Evolutionary conservation across 2,113 vertebrate species (phyloP).

Genomic region (Ardeotis arabs): DNA sequence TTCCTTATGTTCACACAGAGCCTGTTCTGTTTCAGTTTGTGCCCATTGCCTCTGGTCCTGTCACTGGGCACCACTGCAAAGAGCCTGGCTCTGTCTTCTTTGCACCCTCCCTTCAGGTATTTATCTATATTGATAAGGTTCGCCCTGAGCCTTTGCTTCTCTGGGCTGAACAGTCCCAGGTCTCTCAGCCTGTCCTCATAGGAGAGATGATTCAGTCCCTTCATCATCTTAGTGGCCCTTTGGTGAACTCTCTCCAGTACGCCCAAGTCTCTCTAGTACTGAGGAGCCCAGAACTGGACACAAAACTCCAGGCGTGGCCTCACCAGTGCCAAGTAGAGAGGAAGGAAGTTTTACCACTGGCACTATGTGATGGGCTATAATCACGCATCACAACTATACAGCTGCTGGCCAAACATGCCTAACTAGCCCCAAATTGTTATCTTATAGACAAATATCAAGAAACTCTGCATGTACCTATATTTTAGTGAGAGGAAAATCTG

Average conservation of each 20-base stretch:
- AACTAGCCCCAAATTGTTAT: neutral
- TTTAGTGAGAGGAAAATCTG: neutral
- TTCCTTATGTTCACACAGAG: neutral
- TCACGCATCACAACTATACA: neutral
- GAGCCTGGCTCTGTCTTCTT: neutral
- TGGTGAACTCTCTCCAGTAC: neutral
- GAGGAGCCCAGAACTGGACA: neutral
- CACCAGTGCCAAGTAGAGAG: neutral
- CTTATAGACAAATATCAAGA: neutral
- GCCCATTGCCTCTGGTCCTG: neutral
- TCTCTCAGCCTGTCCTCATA: neutral
- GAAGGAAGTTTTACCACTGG: neutral
- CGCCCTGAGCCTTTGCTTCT: neutral
- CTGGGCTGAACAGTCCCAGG: neutral
- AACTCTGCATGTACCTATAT: neutral
- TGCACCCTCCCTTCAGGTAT: neutral
- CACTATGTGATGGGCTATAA: neutral
- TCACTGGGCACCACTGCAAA: neutral
- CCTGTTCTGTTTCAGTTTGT: neutral
- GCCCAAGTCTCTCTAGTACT: neutral
- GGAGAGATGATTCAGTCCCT: neutral
- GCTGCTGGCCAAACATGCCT: neutral
- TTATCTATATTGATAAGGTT: neutral
- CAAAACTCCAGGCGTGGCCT: rapidly evolving
- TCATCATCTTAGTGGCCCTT: neutral